Evolutionary conservation across 2,888 invertebrate species (phyloP), one percentile per base, ranked within the genome.

Genomic region (Agrilus cyanescens): DNA sequence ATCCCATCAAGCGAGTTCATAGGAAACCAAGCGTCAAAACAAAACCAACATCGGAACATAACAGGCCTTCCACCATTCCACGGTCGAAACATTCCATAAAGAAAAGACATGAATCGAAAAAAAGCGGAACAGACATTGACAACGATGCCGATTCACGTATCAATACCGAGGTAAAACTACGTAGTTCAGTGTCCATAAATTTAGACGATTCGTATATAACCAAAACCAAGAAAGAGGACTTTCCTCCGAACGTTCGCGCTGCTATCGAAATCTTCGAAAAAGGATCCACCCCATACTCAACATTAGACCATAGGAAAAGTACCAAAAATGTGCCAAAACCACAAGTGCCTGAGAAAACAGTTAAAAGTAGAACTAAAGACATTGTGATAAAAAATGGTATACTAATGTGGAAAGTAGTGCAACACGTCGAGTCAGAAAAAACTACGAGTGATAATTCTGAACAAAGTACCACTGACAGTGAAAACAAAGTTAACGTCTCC

Each of bases 341-440:
- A 35, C 73, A 72, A 69, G 69, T 76, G 66, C 75, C 75, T 65
- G 75, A 74, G 64, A 76, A 75, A 57, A 75, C 72, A 62, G 68
- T 72, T 51, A 67, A 70, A 51, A 53, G 69, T 20, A 62, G 72
- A 66, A 71, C 72, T 36, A 73, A 73, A 61, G 72, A 72, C 54
- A 49, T 73, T 50, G 72, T 73, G 12, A 64, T 72, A 12, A 71
- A 67, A 53, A 71, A 74, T 52, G 72, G 72, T 44, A 64, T 71
- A 46, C 68, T 70, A 49, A 73, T 72, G 67, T 66, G 73, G 44
- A 72, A 66, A 62, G 65, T 65, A 15, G n/a, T 65, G 67, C 32
- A 71, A 67, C 60, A 37, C 37, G 66, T 29, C 6, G 4, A 20
- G 25, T 3, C 13, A 42, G 55, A 49, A 33, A 51, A 37, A 57